Evolutionary conservation across 2,888 invertebrate genomes (phyloP).

Genomic region (Polymixis lichenea): DNA sequence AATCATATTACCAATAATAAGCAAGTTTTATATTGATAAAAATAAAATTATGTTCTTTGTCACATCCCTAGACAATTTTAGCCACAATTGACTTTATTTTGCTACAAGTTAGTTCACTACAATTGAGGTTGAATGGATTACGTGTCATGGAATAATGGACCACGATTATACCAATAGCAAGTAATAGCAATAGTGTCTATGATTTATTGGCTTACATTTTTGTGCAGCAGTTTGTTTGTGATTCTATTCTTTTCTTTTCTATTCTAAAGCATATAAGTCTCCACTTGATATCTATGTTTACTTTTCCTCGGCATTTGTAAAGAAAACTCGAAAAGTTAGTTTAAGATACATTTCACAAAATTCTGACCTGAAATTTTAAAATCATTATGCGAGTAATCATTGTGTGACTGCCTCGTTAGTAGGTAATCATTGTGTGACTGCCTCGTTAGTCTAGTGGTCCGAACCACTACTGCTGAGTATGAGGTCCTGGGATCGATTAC

Average conservation of each 20-base stretch:
- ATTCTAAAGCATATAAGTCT: too few species aligned
- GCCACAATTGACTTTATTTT: background rate
- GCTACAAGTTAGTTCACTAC: background rate
- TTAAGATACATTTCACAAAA: background rate
- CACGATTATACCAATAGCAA: background rate
- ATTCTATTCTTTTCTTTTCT: too few species aligned
- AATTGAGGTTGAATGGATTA: background rate
- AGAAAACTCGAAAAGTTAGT: background rate
- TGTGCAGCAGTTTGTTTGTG: too few species aligned
- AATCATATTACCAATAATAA: background rate
- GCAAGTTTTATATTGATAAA: background rate
- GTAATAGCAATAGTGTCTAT: background rate
- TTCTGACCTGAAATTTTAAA: background rate
- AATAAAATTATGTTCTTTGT: background rate
- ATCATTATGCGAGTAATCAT: background rate
- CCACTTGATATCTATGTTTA: too few species aligned
- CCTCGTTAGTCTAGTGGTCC: too few species aligned
- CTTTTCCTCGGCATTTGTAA: background rate
- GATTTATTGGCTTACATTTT: background rate
- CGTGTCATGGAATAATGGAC: background rate
- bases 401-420: too few species aligned
- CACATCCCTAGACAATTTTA: constrained; percentile 21
- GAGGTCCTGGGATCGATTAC: too few species aligned
- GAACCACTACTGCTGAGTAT: too few species aligned
- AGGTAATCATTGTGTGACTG: too few species aligned